Evolutionary conservation across 30 jellyfish, hydroid and myxozoan species (phyloP).

Genomic region (Clytia hemisphaerica): DNA sequence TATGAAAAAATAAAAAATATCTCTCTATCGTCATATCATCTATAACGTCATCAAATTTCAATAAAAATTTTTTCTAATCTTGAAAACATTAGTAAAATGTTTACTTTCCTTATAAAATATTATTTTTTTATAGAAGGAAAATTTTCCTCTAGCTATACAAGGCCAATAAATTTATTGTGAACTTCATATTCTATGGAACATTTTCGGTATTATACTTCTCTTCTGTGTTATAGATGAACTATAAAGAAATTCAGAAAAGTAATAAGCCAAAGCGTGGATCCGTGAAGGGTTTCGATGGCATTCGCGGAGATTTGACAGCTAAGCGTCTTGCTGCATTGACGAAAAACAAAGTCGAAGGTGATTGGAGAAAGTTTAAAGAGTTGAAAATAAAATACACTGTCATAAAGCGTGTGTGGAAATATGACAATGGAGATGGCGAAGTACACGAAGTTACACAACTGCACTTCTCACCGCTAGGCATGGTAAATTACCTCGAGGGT

Average conservation of each 20-base stretch:
- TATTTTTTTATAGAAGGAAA: too few species aligned
- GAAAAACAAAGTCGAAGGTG: background rate
- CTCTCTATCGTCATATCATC: too few species aligned
- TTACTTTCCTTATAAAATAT: too few species aligned
- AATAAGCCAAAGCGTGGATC: background rate
- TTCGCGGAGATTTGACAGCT: background rate
- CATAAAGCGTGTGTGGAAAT: background rate
- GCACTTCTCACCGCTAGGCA: constrained; percentile 2
- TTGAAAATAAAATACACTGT: background rate
- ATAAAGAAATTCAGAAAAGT: background rate
- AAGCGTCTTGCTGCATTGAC: constrained; percentile 1
- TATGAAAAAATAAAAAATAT: too few species aligned
- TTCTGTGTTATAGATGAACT: background rate
- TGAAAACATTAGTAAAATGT: too few species aligned
- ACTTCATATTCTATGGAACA: too few species aligned
- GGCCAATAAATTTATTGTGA: too few species aligned
- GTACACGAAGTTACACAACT: constrained; percentile 1
- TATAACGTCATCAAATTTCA: too few species aligned
- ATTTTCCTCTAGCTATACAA: too few species aligned
- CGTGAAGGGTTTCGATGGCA: background rate
- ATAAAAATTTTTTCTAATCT: too few species aligned
- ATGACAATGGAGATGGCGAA: background rate
- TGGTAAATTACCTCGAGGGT: too few species aligned
- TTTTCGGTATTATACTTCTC: too few species aligned
- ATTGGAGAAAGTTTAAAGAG: background rate